Conservation (phyloP, 2,888 invertebrate species). For the Polydesmus complanatus region DNA sequence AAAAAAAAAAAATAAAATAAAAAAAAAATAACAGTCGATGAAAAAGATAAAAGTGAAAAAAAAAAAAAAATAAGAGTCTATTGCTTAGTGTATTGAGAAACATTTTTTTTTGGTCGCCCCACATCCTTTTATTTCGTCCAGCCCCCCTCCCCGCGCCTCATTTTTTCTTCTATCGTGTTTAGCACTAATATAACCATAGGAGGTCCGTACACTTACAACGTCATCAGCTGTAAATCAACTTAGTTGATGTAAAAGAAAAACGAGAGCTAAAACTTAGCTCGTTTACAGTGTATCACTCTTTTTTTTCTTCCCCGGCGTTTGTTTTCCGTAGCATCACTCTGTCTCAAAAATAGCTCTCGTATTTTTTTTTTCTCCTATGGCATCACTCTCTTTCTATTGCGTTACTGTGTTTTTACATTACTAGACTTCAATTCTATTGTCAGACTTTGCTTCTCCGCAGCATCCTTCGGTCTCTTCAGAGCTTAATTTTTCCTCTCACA, state of each 20-base stretch:
- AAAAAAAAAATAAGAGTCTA: not conserved
- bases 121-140: not conserved
- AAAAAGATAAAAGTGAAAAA: not conserved
- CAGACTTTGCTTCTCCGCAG: too few species aligned
- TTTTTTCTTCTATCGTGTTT: not conserved
- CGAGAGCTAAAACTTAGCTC: not conserved
- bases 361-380: too few species aligned
- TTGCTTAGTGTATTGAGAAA: not conserved
- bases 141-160: not conserved
- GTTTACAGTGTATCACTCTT: not conserved
- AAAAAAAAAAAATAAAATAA: not conserved
- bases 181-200: not conserved
- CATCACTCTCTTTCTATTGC: too few species aligned
- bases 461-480: too few species aligned
- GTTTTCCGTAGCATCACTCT: too few species aligned
- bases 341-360: too few species aligned
- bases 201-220: not conserved
- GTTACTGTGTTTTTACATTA: too few species aligned
- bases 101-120: not conserved
- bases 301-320: not conserved
- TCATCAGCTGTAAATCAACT: not conserved
- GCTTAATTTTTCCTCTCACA: too few species aligned
- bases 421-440: too few species aligned
- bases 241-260: not conserved
- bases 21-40: not conserved